Evolutionary conservation across 2,888 invertebrate species (phyloP).

Genomic region (Brenthis hecate): DNA sequence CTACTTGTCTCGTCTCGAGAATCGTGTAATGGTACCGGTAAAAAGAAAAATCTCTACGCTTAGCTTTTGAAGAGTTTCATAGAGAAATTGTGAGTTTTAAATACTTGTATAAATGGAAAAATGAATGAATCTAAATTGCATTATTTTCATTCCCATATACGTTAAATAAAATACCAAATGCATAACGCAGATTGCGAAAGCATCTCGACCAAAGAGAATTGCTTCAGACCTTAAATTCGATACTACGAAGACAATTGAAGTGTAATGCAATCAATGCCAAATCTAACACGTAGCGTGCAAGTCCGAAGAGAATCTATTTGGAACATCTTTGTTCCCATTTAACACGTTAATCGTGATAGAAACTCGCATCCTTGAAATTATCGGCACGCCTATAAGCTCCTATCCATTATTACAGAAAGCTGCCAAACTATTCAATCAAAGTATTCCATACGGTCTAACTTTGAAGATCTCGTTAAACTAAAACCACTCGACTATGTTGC

Average conservation of each 20-base stretch:
- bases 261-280: constrained; percentile 22
- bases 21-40: constrained; percentile 29
- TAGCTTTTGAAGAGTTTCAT: constrained; percentile 16
- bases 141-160: neutral
- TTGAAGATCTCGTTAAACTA: constrained; percentile 11
- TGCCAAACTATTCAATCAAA: constrained; percentile 27
- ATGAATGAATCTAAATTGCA: neutral
- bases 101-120: neutral
- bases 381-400: constrained; percentile 10
- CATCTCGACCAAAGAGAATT: constrained; percentile 1
- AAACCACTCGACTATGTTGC: neutral
- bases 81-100: constrained; percentile 7
- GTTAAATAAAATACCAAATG: neutral
- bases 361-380: constrained; percentile 13
- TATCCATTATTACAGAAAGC: constrained; percentile 16
- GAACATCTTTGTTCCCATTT: constrained; percentile 31
- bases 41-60: constrained; percentile 21
- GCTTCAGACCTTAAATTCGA: constrained; percentile 5
- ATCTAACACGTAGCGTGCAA: constrained; percentile 15
- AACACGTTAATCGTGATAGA: constrained; percentile 17
- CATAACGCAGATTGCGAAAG: neutral
- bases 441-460: constrained; percentile 22
- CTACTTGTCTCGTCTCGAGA: constrained; percentile 37
- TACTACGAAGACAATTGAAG: constrained; percentile 10
- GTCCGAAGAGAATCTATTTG: constrained; percentile 23